phyloP scores from a whole-genome alignment of 2,797 vertebrate genomes.

The Coregonus ussuriensis region DNA sequence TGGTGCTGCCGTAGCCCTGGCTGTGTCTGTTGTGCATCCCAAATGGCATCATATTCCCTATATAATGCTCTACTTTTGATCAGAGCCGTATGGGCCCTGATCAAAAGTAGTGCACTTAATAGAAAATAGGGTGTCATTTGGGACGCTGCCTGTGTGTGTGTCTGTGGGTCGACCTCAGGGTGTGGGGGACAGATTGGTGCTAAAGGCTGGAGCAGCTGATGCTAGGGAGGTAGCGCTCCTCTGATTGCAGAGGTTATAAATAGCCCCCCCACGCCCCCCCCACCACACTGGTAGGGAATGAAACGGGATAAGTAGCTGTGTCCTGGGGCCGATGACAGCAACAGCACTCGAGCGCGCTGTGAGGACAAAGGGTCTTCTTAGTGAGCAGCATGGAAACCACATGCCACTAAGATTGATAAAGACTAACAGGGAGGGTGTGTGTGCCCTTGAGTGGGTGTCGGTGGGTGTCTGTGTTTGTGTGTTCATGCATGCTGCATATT shows the following conservation, averaged over 20 bases:
- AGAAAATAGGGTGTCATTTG: too few species aligned
- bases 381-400: constrained; percentile 17
- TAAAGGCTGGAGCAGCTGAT: constrained; percentile 56
- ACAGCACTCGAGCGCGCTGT: constrained; percentile 35
- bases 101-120: too few species aligned
- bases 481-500: not conserved
- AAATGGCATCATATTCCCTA: too few species aligned
- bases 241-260: constrained; percentile 41
- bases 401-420: constrained; percentile 3
- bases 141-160: too few species aligned
- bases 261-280: constrained; percentile 16
- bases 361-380: constrained; percentile 53
- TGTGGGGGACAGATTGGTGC: constrained; percentile 59
- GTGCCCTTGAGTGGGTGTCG: constrained; percentile 10
- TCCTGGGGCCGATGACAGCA: constrained; percentile 48
- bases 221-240: constrained; percentile 21
- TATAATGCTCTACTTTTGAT: too few species aligned
- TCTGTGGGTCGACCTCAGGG: constrained; percentile 64
- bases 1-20: too few species aligned
- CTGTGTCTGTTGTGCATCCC: too few species aligned
- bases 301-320: constrained; percentile 32
- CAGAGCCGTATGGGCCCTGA: too few species aligned
- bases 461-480: constrained; percentile 7
- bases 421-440: not conserved
- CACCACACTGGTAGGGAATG: not conserved